These are phyloP conservation scores for Tetropium fuscum DNA, from an alignment of 2,888 invertebrate species.

Conservation along the genomic window DNA sequence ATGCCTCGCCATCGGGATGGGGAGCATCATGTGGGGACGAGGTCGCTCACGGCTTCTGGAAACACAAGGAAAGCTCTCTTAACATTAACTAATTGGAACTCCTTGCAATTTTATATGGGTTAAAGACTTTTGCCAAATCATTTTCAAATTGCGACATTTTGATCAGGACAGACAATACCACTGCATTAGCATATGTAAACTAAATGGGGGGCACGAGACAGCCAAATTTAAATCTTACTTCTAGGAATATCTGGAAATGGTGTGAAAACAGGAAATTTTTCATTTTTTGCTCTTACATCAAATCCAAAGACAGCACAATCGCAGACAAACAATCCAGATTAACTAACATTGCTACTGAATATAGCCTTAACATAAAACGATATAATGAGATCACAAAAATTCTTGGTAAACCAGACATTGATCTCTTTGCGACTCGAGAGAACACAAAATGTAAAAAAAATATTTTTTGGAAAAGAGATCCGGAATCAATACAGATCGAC, in stretches of 20 bases:
- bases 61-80: neutral
- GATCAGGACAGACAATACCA: neutral
- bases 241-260: constrained; percentile 21
- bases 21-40: neutral
- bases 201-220: constrained; percentile 15
- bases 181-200: constrained; percentile 17
- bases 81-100: neutral
- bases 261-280: no score
- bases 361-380: neutral
- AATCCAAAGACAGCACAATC: constrained; percentile 21
- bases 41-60: neutral
- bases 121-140: neutral
- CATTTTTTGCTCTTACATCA: constrained; percentile 22
- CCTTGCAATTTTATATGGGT: neutral
- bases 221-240: constrained; percentile 8
- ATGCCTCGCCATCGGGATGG: neutral
- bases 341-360: constrained; percentile 4
- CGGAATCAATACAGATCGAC: no score
- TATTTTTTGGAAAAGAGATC: constrained; percentile 9
- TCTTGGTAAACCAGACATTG: constrained; percentile 8
- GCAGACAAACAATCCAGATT: constrained; percentile 27
- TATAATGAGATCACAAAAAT: neutral
- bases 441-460: constrained; percentile 23
- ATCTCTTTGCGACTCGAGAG: constrained; percentile 19
- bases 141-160: neutral